Base-by-base conservation (phyloP, 2,888 invertebrate genomes). In the Oscheius sp. region DNA sequence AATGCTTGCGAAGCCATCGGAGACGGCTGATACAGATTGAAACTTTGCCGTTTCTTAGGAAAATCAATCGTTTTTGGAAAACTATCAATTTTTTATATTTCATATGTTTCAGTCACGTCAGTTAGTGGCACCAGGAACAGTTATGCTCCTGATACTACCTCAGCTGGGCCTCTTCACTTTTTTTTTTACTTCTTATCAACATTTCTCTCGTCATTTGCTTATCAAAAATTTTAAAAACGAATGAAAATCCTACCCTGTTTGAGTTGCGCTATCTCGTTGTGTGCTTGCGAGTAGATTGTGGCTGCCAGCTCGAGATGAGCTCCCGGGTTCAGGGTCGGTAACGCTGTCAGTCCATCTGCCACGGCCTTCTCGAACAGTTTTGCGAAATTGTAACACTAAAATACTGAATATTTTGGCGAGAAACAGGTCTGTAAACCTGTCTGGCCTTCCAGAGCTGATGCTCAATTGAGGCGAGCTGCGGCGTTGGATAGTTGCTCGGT, bases 291-390 rank as follows among this genome's bases (percentile, higher is more conserved):
- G 58, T 80, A 83, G 53, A 81, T 79, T 32, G 94, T 93, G n/a
- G 96, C 96, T 21, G 96, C 96, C 90, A 95, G 94, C 87, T 96
- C 95, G 89, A 94, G 96, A 91, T 96, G 97, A 89, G 96, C 94
- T 3, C 98, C 98, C 2, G 98, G 98, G 91, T 99, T 96, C 88
- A 97, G 95, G 0, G 95, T 95, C 90, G 96, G 96, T 75, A 96
- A 93, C 1, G 96, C 96, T 1, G 95, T 94, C 77, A 97, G 92
- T 3, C 96, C 96, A 83, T 93, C 92, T 85, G 94, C 93, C 42
- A 97, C 95, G 21, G 97, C 96, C 90, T 96, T 95, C 90, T 96
- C 95, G 92, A 99, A 98, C 77, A 97, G 92, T 88, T 96, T 96
- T 55, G 95, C 98, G 92, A 98, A 98, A 76, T 91, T 84, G 80